phyloP scores from a whole-genome alignment of 2,888 invertebrate species.

The Stictocephala bisonia region DNA sequence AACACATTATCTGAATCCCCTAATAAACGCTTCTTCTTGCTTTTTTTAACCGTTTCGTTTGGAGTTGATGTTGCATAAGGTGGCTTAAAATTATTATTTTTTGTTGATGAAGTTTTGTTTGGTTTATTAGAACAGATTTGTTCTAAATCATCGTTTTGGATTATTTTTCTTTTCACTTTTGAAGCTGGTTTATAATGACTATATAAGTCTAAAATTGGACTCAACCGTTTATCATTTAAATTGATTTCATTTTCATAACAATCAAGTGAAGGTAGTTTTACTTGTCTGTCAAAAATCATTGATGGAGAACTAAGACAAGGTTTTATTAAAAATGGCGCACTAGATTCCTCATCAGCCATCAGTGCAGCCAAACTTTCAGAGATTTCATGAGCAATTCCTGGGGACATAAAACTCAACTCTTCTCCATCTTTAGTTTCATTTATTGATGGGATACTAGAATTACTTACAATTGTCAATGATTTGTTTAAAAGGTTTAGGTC shows the following conservation, averaged over 20 bases:
- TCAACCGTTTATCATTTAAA: conserved; percentile 20
- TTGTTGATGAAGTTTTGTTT: background rate
- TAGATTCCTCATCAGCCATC: conserved; percentile 62
- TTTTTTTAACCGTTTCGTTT: background rate
- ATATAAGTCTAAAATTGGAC: conserved; percentile 47
- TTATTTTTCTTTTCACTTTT: background rate
- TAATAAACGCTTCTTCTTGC: background rate
- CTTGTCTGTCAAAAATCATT: conserved; percentile 46
- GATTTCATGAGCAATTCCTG: conserved; percentile 62
- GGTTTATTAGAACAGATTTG: background rate
- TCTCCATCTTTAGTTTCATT: background rate
- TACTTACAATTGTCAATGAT: background rate
- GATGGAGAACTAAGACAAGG: conserved; percentile 51
- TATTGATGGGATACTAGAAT: background rate
- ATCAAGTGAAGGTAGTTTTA: conserved; percentile 43
- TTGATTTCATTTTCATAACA: conserved; percentile 35
- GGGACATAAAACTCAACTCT: background rate
- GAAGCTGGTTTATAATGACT: conserved; percentile 25
- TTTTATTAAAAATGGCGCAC: conserved; percentile 35
- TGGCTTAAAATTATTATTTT: conserved; percentile 14
- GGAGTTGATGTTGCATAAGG: conserved; percentile 23
- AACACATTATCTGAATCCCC: background rate
- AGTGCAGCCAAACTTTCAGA: conserved; percentile 63
- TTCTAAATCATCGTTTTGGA: background rate
- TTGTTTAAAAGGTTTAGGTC: conserved; percentile 37